Conservation (phyloP, 1,140 invertebrate genomes). For the Mercenaria mercenaria region DNA sequence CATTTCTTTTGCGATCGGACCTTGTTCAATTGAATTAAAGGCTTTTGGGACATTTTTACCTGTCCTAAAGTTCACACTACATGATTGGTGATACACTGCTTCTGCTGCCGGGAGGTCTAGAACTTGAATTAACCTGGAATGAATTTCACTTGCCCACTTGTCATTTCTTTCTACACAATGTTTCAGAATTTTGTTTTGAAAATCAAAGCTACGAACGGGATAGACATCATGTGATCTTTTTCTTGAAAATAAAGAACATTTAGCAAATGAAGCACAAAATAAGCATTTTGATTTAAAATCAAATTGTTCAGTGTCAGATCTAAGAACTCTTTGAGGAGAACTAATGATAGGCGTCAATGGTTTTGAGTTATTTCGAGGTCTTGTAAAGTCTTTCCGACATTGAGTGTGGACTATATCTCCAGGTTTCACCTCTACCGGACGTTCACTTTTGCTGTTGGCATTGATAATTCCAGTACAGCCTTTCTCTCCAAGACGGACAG, state of each 20-base stretch:
- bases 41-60: background rate
- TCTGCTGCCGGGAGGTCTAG: slow-evolving; percentile 34
- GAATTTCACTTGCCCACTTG: slow-evolving; percentile 36
- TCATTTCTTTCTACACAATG: slow-evolving; percentile 45
- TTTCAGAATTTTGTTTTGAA: slow-evolving; percentile 47
- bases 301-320: background rate
- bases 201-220: slow-evolving; percentile 57
- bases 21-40: no score
- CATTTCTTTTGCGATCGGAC: no score
- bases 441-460: background rate
- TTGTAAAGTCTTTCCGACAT: no score
- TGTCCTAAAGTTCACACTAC: slow-evolving; percentile 64
- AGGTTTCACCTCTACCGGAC: background rate
- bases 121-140: slow-evolving; percentile 7
- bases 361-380: no score
- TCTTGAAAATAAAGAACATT: background rate
- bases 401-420: slow-evolving; percentile 6
- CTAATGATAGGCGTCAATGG: no score
- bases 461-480: background rate
- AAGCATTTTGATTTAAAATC: slow-evolving; percentile 54
- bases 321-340: no score
- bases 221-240: slow-evolving; percentile 26
- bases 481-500: no score
- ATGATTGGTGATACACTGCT: slow-evolving; percentile 63
- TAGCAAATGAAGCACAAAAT: slow-evolving; percentile 46